Percentiles rank a stretch among this genome's conserved stretches.
Evolutionary conservation across 1,140 invertebrate species (phyloP).

Genomic region (Drosophila lacertosa): DNA sequence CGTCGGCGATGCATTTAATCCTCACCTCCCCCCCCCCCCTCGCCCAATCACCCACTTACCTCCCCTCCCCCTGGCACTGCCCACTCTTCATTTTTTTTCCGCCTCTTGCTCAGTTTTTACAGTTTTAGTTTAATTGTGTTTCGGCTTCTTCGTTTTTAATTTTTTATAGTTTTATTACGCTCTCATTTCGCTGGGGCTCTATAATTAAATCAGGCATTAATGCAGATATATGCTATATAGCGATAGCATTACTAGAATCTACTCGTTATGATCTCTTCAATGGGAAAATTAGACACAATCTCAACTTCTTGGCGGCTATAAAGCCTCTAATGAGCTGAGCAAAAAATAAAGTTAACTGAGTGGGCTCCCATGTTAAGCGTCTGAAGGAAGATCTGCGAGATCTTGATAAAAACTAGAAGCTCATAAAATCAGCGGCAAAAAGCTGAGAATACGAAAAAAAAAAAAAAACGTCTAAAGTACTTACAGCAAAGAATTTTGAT

Average conservation of each 20-base stretch:
- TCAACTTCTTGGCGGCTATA: slow-evolving; percentile 19
- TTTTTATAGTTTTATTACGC: slow-evolving; percentile 11
- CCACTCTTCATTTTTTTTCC: too few species aligned
- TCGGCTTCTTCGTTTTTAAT: slow-evolving; percentile 2
- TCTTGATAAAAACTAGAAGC: slow-evolving; percentile 7
- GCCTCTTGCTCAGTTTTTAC: slow-evolving; percentile 26
- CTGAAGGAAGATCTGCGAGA: neutral
- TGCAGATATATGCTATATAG: slow-evolving; percentile 39
- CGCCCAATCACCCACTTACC: neutral
- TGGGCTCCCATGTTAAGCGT: neutral
- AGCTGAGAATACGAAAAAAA: slow-evolving; percentile 6
- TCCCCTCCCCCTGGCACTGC: neutral
- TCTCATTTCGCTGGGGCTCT: slow-evolving; percentile 37
- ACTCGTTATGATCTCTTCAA: slow-evolving; percentile 14
- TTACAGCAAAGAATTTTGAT: too few species aligned
- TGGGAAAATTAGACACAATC: neutral
- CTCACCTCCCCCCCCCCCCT: neutral
- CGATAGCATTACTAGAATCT: slow-evolving; percentile 3
- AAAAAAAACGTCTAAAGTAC: too few species aligned
- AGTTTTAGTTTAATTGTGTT: slow-evolving; percentile 50
- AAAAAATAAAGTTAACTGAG: neutral
- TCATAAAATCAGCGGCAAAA: neutral
- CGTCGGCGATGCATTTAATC: slow-evolving; percentile 9
- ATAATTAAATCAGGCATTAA: slow-evolving; percentile 67
- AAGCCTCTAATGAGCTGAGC: slow-evolving; percentile 25